Evolutionary conservation across 2,888 invertebrate genomes (phyloP).

Genomic region (Pelosia muscerda): DNA sequence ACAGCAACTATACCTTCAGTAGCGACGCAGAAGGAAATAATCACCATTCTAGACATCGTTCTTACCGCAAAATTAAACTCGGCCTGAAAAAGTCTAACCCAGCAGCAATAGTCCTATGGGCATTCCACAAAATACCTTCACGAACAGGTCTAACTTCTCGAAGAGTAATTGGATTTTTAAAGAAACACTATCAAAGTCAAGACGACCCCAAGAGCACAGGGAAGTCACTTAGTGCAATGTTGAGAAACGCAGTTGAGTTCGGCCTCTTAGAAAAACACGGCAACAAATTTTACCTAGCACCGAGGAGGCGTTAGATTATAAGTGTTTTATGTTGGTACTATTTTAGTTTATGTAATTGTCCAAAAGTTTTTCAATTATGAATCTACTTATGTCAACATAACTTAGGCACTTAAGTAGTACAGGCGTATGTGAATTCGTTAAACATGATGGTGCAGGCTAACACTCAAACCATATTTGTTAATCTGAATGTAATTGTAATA

Average conservation of each 20-base stretch:
- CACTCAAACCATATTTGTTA: neutral
- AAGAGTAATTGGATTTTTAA: constrained; percentile 66
- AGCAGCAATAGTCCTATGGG: constrained; percentile 71
- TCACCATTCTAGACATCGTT: neutral
- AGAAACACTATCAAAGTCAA: constrained; percentile 59
- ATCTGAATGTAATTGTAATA: neutral
- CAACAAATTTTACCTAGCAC: constrained; percentile 57
- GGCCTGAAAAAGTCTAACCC: constrained; percentile 62
- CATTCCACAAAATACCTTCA: constrained; percentile 68
- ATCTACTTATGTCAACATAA: neutral
- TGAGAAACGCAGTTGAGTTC: constrained; percentile 69
- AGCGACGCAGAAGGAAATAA: neutral
- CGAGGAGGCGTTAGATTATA: constrained; percentile 29
- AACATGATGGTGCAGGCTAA: neutral
- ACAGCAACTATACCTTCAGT: neutral
- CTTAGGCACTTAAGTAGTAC: neutral
- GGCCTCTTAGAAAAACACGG: constrained; percentile 66
- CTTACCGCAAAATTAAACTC: constrained; percentile 54
- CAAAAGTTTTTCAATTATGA: neutral
- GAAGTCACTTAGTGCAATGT: constrained; percentile 62
- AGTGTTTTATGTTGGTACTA: constrained; percentile 4
- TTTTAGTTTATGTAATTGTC: neutral
- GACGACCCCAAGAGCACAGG: constrained; percentile 60
- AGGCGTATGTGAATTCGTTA: too few relatives aligned
- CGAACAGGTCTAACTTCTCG: constrained; percentile 66